phyloP scores from a whole-genome alignment of 2,888 invertebrate species.

The Aleiodes alternator region DNA sequence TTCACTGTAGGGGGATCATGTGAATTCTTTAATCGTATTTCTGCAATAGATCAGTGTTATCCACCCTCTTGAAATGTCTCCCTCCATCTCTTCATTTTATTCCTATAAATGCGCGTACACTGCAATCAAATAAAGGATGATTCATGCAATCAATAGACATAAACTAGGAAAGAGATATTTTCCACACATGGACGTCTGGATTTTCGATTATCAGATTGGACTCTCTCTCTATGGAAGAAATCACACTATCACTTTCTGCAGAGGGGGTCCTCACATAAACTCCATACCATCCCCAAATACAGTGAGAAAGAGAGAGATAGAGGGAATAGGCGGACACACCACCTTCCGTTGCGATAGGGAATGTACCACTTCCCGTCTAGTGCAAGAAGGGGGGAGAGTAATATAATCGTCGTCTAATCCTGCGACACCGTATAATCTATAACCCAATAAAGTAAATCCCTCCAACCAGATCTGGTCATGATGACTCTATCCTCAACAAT shows the following conservation, averaged over 20 bases:
- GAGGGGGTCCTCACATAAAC: not conserved
- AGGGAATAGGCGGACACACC: slow-evolving; percentile 10
- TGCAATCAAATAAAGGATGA: slow-evolving; percentile 33
- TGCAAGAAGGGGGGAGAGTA: slow-evolving; percentile 30
- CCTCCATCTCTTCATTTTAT: not conserved
- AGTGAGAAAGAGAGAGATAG: not conserved
- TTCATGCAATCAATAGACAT: slow-evolving; percentile 33
- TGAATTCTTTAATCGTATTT: slow-evolving; percentile 24
- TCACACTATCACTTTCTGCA: slow-evolving; percentile 37
- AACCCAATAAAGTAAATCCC: slow-evolving; percentile 25
- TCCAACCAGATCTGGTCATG: slow-evolving; percentile 34
- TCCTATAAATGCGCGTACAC: slow-evolving; percentile 23
- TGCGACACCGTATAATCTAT: slow-evolving; percentile 35
- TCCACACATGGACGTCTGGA: slow-evolving; percentile 22
- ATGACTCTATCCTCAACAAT: slow-evolving; percentile 35
- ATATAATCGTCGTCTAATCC: slow-evolving; percentile 55
- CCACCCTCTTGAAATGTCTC: not conserved
- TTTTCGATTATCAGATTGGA: slow-evolving; percentile 21
- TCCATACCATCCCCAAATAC: slow-evolving; percentile 12
- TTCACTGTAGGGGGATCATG: not conserved
- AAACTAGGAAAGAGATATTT: not conserved
- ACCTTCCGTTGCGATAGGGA: slow-evolving; percentile 44
- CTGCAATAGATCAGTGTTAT: slow-evolving; percentile 29
- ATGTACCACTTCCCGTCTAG: slow-evolving; percentile 37
- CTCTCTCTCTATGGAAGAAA: slow-evolving; percentile 30